These are phyloP conservation scores for Hycleus cichorii DNA, from an alignment of 1,140 invertebrate species.

Conservation along the genomic window DNA sequence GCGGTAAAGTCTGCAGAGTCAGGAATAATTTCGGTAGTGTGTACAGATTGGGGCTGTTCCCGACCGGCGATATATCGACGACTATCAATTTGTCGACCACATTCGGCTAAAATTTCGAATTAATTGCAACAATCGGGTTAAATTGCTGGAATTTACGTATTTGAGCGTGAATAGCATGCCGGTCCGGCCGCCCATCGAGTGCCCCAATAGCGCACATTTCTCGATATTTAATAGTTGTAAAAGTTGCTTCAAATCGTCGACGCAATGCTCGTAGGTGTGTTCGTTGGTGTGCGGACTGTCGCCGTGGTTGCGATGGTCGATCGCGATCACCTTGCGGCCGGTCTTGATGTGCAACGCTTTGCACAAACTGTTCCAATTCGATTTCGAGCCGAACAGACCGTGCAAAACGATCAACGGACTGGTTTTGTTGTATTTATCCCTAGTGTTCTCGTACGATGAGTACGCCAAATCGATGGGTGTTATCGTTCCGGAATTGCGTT, in stretches of 20 bases:
- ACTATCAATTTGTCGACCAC: slow-evolving; percentile 71
- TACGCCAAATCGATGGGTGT: slow-evolving; percentile 49
- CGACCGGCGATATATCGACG: slow-evolving; percentile 75
- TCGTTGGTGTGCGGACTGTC: slow-evolving; percentile 68
- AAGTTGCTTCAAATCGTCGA: slow-evolving; percentile 61
- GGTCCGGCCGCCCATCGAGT: slow-evolving; percentile 84
- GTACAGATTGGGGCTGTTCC: slow-evolving; percentile 53
- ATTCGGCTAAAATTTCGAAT: slow-evolving; percentile 58
- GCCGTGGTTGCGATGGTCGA: slow-evolving; percentile 86
- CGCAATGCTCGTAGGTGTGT: slow-evolving; percentile 63
- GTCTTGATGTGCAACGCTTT: slow-evolving; percentile 55
- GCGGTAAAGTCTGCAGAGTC: slow-evolving; percentile 53
- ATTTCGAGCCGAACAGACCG: slow-evolving; percentile 74
- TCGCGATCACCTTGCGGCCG: slow-evolving; percentile 56
- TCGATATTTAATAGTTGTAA: slow-evolving; percentile 51
- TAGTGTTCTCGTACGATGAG: slow-evolving; percentile 45
- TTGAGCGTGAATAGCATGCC: slow-evolving; percentile 71
- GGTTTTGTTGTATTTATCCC: slow-evolving; percentile 30
- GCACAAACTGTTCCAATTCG: slow-evolving; percentile 70
- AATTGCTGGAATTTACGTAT: slow-evolving; percentile 41
- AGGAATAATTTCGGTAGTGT: slow-evolving; percentile 58
- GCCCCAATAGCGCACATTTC: slow-evolving; percentile 67
- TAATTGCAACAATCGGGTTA: background rate
- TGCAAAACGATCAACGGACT: slow-evolving; percentile 70
- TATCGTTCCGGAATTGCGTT: too few relatives aligned